Percentiles rank a stretch among this genome's conserved stretches.
These are phyloP conservation scores for Pempheris klunzingeri DNA, from an alignment of 2,797 vertebrate genomes.

Conservation along the genomic window DNA sequence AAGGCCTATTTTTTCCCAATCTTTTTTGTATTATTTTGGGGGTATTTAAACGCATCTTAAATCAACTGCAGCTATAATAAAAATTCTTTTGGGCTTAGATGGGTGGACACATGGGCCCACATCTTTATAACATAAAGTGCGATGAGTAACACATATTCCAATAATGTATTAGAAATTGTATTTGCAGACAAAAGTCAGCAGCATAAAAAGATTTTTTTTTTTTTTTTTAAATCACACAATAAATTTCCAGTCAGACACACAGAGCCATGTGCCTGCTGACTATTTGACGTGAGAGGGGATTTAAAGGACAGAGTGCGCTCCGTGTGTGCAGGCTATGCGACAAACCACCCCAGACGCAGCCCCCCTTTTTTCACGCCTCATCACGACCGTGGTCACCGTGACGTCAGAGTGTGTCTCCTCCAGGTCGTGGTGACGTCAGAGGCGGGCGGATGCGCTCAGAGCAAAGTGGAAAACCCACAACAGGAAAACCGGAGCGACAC, in stretches of 20 bases:
- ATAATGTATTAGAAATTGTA: neutral
- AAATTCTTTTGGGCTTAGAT: neutral
- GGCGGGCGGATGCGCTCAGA: constrained; percentile 72
- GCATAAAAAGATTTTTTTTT: neutral
- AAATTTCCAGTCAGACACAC: neutral
- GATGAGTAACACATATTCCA: no score
- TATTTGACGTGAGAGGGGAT: no score
- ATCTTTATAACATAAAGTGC: neutral
- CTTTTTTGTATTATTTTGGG: neutral
- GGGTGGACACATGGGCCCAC: neutral
- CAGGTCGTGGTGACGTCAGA: constrained; percentile 75
- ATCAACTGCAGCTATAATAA: neutral
- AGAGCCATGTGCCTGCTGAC: neutral
- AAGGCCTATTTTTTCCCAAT: neutral
- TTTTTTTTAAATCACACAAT: no score
- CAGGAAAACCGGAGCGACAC: constrained; percentile 32
- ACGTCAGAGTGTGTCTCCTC: constrained; percentile 79
- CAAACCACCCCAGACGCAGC: constrained; percentile 63
- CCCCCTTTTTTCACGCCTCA: constrained; percentile 56
- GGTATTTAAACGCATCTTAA: neutral
- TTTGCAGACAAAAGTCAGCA: neutral
- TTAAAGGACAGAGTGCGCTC: constrained; percentile 22
- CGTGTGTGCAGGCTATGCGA: constrained; percentile 65
- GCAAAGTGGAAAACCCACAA: constrained; percentile 81
- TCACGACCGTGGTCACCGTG: constrained; percentile 65